Conservation (phyloP, 2,797 vertebrate species). For the Myotis planiceps region DNA sequence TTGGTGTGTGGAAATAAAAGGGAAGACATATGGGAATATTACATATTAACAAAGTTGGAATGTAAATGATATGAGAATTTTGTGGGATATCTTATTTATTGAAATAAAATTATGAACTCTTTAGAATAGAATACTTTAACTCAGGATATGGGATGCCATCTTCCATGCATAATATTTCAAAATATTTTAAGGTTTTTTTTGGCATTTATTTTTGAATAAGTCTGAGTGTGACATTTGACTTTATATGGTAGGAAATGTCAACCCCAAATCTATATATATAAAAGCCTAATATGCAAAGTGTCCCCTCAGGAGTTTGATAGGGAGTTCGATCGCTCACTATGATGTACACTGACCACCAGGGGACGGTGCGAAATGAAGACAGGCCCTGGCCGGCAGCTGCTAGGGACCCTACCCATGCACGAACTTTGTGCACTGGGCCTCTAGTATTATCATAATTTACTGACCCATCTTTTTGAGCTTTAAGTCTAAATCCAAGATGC, state of each 20-base stretch:
- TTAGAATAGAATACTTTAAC: not conserved
- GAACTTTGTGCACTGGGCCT: no score
- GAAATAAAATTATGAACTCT: conserved; percentile 19
- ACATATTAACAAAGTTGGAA: not conserved
- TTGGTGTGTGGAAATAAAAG: not conserved
- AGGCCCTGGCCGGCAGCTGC: no score
- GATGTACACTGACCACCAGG: no score
- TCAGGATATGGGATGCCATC: not conserved
- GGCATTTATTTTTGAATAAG: not conserved
- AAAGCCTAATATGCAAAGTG: no score
- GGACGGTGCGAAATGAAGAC: no score
- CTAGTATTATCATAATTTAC: not conserved
- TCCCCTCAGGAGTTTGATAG: no score
- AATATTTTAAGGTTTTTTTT: not conserved
- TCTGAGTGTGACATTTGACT: not conserved
- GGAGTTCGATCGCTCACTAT: no score
- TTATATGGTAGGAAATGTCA: conserved; percentile 12
- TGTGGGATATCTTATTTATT: not conserved
- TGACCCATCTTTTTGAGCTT: not conserved
- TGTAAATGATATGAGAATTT: not conserved
- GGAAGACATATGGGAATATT: not conserved
- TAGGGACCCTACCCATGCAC: no score
- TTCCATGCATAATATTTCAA: not conserved
- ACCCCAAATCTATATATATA: not conserved
- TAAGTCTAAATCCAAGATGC: not conserved